phyloP scores from a whole-genome alignment of 2,888 invertebrate genomes.

The Venusia cambrica region DNA sequence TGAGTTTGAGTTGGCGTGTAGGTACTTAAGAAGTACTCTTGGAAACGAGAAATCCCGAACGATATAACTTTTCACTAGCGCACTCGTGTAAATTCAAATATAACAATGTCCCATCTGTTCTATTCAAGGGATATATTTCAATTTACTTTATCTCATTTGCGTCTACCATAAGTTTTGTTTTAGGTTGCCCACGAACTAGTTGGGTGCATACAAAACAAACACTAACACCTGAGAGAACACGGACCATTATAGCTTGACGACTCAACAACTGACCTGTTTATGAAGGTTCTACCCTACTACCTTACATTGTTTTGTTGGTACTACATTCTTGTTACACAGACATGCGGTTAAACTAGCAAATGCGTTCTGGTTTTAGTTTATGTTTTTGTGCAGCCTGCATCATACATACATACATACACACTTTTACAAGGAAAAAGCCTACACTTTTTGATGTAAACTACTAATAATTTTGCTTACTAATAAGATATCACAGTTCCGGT shows the following conservation, averaged over 20 bases:
- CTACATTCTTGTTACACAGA: slow-evolving; percentile 50
- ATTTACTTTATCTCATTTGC: slow-evolving; percentile 63
- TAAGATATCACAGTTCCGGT: no score
- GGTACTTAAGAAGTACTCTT: no score
- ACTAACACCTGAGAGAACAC: slow-evolving; percentile 54
- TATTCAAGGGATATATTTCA: slow-evolving; percentile 34
- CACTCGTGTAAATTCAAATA: slow-evolving; percentile 16
- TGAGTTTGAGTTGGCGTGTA: no score
- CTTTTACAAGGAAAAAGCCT: no score
- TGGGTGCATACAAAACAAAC: slow-evolving; percentile 56
- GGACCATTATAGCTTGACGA: slow-evolving; percentile 54
- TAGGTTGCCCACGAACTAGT: slow-evolving; percentile 45
- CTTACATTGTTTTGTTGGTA: slow-evolving; percentile 36
- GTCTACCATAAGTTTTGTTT: slow-evolving; percentile 67
- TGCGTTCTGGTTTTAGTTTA: no score
- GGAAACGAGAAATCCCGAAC: no score
- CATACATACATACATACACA: no score
- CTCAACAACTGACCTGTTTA: slow-evolving; percentile 60
- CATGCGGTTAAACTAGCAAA: no score
- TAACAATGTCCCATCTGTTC: slow-evolving; percentile 29
- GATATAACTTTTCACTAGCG: slow-evolving; percentile 9
- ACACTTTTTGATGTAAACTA: no score
- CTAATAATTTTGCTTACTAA: no score
- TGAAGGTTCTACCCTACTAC: slow-evolving; percentile 52
- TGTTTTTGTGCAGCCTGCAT: no score